Conservation (phyloP, 1,140 invertebrate genomes). For the Drosophila eugracilis region DNA sequence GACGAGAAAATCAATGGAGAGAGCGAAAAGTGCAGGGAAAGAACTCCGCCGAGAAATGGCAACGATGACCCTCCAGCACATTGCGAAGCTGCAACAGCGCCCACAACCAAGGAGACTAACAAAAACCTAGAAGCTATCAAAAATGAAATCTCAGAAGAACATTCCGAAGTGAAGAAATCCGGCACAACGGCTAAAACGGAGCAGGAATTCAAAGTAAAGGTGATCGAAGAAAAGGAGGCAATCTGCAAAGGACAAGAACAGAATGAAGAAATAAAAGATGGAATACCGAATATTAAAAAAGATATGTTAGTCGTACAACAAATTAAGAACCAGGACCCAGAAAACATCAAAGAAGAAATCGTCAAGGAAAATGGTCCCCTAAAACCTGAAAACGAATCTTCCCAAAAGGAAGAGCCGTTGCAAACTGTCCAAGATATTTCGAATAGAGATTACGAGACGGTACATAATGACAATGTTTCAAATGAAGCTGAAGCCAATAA, state of each 20-base stretch:
- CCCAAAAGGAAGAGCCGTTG: neutral
- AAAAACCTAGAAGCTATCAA: neutral
- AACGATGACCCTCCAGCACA: slow-evolving; percentile 7
- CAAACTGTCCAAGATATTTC: neutral
- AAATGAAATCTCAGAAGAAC: slow-evolving; percentile 57
- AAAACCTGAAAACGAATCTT: neutral
- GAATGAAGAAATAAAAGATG: neutral
- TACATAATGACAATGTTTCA: neutral
- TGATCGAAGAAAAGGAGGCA: slow-evolving; percentile 17
- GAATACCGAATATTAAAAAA: neutral
- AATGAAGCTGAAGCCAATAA: neutral
- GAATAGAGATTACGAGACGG: no score
- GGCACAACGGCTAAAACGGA: neutral
- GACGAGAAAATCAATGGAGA: slow-evolving; percentile 68
- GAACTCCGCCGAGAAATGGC: slow-evolving; percentile 7
- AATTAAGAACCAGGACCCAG: neutral
- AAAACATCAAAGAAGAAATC: neutral
- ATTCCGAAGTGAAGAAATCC: slow-evolving; percentile 5
- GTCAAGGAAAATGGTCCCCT: neutral
- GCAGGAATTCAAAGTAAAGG: slow-evolving; percentile 22
- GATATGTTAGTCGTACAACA: neutral
- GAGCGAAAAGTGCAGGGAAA: slow-evolving; percentile 14
- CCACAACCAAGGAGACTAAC: slow-evolving; percentile 12
- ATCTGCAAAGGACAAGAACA: neutral
- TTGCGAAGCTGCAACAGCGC: neutral